Percentiles rank a stretch among this genome's conserved stretches.
Conservation (phyloP, 2,113 vertebrate genomes). For the Odocoileus hemionus region DNA sequence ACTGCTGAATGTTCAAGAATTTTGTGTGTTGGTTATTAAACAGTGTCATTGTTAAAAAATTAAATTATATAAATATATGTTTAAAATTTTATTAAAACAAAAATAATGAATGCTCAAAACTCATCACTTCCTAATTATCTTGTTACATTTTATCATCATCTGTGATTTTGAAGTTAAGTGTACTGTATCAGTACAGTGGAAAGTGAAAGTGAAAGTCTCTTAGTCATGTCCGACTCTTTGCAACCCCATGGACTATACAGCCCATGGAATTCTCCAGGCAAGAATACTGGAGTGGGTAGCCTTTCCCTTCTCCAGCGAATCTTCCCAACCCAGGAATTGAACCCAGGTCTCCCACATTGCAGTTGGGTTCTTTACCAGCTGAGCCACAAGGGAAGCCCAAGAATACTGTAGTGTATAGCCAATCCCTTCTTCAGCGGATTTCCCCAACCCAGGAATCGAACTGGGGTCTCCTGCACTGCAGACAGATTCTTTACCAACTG, state of each 20-base stretch:
- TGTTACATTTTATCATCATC: neutral
- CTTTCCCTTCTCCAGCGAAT: neutral
- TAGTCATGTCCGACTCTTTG: neutral
- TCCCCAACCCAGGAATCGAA: neutral
- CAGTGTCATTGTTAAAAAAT: neutral
- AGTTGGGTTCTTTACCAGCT: neutral
- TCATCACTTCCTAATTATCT: conserved; percentile 13
- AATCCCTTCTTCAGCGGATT: neutral
- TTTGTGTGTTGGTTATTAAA: neutral
- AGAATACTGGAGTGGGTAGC: neutral
- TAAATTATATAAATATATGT: neutral
- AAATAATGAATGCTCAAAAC: neutral
- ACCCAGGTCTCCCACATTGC: neutral
- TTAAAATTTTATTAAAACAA: conserved; percentile 22
- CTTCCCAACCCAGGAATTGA: neutral
- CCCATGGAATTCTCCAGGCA: neutral
- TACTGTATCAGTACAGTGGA: neutral
- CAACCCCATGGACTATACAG: neutral
- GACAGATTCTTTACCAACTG: neutral
- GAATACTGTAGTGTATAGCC: neutral
- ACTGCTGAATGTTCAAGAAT: neutral
- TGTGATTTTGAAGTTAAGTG: neutral
- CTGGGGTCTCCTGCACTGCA: neutral
- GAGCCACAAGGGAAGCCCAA: neutral
- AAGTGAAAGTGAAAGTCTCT: neutral